Percentiles rank a stretch among this genome's conserved stretches.
phyloP scores from a whole-genome alignment of 2,888 invertebrate species.

The Patella pellucida region DNA sequence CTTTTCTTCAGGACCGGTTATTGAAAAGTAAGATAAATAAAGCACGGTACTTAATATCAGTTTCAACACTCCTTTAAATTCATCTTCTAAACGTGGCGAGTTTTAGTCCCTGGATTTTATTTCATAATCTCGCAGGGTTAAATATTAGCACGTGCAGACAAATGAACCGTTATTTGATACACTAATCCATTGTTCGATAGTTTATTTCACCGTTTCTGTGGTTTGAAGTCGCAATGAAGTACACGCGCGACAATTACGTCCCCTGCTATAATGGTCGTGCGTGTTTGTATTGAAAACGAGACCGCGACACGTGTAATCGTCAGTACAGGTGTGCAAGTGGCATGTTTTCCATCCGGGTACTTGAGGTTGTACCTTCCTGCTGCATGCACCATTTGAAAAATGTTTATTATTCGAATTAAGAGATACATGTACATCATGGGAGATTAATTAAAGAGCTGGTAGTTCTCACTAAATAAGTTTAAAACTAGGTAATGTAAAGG shows the following conservation, averaged over 20 bases:
- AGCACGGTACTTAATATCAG: too few relatives aligned
- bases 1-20: too few relatives aligned
- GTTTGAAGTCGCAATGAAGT: neutral
- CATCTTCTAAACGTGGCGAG: too few relatives aligned
- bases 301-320: neutral
- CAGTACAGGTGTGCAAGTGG: slow-evolving; percentile 8
- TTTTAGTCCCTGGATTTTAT: neutral
- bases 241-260: neutral
- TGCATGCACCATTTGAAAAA: too few relatives aligned
- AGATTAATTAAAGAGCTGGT: too few relatives aligned
- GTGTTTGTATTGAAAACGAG: slow-evolving; percentile 6
- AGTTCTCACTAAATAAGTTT: too few relatives aligned
- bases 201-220: neutral
- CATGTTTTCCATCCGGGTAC: neutral
- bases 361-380: neutral
- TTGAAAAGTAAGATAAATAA: too few relatives aligned
- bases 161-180: neutral
- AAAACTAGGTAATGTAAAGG: too few relatives aligned
- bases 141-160: neutral
- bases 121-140: neutral
- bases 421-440: too few relatives aligned
- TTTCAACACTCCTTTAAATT: too few relatives aligned
- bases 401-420: too few relatives aligned
- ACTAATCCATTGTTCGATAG: neutral
- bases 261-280: neutral